Evolutionary conservation across 2,113 vertebrate species (phyloP).

Genomic region (Dipodomys ordii): DNA sequence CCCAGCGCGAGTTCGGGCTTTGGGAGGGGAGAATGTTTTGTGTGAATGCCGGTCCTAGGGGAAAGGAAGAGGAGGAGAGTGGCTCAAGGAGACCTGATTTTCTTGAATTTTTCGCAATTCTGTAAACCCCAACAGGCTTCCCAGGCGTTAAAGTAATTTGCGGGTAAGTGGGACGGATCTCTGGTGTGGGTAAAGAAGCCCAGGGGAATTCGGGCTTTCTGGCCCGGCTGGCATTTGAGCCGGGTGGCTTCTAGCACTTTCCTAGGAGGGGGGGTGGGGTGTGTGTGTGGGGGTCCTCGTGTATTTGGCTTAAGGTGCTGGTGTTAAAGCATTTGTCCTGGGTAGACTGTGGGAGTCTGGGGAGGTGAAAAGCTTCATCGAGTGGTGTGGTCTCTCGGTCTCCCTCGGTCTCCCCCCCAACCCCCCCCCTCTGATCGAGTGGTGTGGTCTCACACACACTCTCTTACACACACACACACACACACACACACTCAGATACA

Average conservation of each 20-base stretch:
- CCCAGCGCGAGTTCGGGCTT: neutral
- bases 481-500: no score
- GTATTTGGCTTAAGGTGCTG: neutral
- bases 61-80: neutral
- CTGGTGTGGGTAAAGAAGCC: neutral
- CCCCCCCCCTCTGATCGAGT: neutral
- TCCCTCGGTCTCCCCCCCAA: neutral
- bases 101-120: constrained; percentile 40
- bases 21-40: neutral
- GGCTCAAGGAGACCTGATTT: constrained; percentile 58
- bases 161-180: constrained; percentile 31
- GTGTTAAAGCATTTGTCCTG: neutral
- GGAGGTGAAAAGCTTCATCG: neutral
- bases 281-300: neutral
- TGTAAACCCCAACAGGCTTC: constrained; percentile 30
- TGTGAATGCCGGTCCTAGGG: constrained; percentile 32
- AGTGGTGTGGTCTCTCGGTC: neutral
- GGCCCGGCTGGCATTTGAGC: neutral
- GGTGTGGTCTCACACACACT: no score
- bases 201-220: neutral
- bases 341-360: neutral
- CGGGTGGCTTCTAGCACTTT: neutral
- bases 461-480: no score
- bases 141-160: constrained; percentile 45
- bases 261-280: neutral